Evolutionary conservation across 2,113 vertebrate species (phyloP).

Genomic region (Hippocampus guttulatus): DNA sequence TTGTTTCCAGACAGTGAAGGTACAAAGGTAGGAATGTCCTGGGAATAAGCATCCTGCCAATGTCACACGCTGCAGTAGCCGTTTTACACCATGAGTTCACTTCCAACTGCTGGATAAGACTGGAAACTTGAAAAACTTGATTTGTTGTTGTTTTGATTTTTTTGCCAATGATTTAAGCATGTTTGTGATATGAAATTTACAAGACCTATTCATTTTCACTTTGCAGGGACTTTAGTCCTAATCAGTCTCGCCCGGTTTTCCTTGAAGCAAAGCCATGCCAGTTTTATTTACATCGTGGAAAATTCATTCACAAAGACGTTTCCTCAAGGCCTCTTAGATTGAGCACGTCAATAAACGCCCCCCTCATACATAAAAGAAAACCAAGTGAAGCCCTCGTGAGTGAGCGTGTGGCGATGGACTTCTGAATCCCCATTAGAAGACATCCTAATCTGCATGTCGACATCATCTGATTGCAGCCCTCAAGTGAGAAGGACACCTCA

Average conservation of each 20-base stretch:
- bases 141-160: neutral
- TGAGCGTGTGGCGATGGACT: neutral
- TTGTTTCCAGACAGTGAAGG: slow-evolving; percentile 40
- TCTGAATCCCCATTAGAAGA: neutral
- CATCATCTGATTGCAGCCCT: neutral
- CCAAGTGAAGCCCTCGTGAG: neutral
- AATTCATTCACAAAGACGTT: too few relatives aligned
- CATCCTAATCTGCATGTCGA: neutral
- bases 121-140: neutral
- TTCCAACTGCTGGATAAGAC: neutral
- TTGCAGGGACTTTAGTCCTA: neutral
- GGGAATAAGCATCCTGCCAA: slow-evolving; percentile 21
- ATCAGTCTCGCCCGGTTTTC: neutral
- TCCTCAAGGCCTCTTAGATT: too few relatives aligned
- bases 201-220: neutral
- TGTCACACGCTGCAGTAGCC: slow-evolving; percentile 16
- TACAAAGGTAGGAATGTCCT: slow-evolving; percentile 57
- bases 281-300: too few relatives aligned
- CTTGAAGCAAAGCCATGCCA: neutral
- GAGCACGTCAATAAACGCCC: too few relatives aligned
- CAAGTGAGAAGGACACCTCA: too few relatives aligned
- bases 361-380: too few relatives aligned
- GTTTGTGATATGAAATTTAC: neutral
- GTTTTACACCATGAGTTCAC: slow-evolving; percentile 2
- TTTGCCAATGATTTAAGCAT: neutral